phyloP scores from a whole-genome alignment of 1,140 invertebrate species.

The Drosophila fuyamai region DNA sequence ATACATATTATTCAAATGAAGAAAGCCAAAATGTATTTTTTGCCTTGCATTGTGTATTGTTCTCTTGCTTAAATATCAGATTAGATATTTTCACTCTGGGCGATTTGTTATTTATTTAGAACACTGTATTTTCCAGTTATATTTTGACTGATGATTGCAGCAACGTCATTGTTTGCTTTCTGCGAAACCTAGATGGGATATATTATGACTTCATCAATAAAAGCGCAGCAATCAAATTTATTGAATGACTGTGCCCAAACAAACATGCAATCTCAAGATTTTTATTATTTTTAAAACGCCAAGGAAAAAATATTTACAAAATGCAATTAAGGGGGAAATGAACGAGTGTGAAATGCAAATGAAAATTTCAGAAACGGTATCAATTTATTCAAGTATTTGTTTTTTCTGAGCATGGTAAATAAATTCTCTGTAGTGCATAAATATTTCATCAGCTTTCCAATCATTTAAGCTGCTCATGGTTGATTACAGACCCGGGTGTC shows the following conservation, averaged over 20 bases:
- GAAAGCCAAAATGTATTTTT: not conserved
- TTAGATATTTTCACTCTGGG: not conserved
- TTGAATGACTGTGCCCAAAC: not conserved
- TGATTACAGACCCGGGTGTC: not conserved
- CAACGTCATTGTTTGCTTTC: not conserved
- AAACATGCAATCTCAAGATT: not conserved
- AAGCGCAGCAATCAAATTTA: not conserved
- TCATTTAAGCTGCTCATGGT: not conserved
- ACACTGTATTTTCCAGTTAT: too few species aligned
- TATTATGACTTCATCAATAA: too few species aligned
- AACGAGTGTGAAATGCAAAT: conserved; percentile 24
- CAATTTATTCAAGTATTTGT: conserved; percentile 2
- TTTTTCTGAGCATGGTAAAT: not conserved
- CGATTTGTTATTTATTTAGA: not conserved
- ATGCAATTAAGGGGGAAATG: not conserved
- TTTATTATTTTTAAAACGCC: not conserved
- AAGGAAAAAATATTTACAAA: conserved; percentile 1
- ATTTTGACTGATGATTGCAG: too few species aligned
- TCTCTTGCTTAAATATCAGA: too few species aligned
- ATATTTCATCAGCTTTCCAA: not conserved
- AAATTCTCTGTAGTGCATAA: not conserved
- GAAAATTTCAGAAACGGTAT: not conserved
- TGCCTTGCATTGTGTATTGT: not conserved
- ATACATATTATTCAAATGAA: not conserved
- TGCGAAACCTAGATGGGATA: too few species aligned